These are phyloP conservation scores for Crematogaster levior DNA, from an alignment of 2,888 invertebrate species.

Conservation along the genomic window DNA sequence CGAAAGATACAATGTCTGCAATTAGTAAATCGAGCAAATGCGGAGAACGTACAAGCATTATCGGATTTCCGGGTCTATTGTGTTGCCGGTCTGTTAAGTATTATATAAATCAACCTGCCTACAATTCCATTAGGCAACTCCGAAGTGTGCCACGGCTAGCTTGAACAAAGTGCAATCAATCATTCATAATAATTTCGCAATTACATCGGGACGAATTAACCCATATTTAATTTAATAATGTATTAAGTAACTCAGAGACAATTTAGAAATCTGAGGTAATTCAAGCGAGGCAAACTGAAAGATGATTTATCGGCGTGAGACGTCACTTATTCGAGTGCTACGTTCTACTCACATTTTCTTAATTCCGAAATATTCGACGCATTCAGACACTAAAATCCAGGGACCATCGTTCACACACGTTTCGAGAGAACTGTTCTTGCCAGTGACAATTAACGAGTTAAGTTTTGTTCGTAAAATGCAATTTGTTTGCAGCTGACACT, in stretches of 20 bases:
- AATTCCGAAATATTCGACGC: background rate
- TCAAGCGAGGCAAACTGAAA: background rate
- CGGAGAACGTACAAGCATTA: background rate
- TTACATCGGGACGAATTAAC: conserved; percentile 5
- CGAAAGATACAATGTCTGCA: too few relatives aligned
- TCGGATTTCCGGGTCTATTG: conserved; percentile 7
- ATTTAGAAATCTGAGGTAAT: background rate
- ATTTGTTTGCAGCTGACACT: background rate
- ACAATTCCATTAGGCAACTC: conserved; percentile 10
- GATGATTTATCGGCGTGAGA: conserved; percentile 26
- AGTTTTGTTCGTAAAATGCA: conserved; percentile 2
- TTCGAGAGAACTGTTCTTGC: background rate
- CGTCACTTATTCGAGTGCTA: background rate
- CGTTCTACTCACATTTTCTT: background rate
- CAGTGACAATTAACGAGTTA: conserved; percentile 40
- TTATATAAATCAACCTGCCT: conserved; percentile 1
- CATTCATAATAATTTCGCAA: conserved; percentile 41
- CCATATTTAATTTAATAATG: too few relatives aligned
- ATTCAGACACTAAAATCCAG: background rate
- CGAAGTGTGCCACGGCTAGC: background rate
- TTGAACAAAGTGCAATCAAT: conserved; percentile 24
- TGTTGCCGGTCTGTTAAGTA: conserved; percentile 22
- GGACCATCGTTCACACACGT: background rate
- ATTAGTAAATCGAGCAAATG: background rate
- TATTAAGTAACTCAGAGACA: background rate